These are phyloP conservation scores for Ischnura elegans DNA, from an alignment of 2,888 invertebrate genomes.

Conservation along the genomic window DNA sequence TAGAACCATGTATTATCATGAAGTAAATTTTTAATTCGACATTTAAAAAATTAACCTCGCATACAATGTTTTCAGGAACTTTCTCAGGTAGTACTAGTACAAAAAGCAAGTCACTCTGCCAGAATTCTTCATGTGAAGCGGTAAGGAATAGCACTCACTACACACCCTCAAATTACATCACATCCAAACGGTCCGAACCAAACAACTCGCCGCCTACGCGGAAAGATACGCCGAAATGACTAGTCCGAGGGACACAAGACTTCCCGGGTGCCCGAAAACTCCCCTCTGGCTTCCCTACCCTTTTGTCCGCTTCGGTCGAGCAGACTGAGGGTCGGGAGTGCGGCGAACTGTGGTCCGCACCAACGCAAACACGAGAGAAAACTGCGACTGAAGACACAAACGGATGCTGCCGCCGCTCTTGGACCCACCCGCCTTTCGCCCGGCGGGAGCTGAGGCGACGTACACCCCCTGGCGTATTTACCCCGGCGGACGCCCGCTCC, in stretches of 20 bases:
- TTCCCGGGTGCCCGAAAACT: neutral
- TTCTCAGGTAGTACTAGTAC: no score
- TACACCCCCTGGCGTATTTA: neutral
- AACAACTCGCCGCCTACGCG: neutral
- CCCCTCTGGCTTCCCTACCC: neutral
- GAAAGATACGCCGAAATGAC: neutral
- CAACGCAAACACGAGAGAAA: neutral
- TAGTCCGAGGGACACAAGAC: neutral
- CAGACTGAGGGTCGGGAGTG: neutral
- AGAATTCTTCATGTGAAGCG: no score
- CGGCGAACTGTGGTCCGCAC: neutral
- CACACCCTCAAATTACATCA: neutral
- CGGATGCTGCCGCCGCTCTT: neutral
- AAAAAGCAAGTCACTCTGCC: no score
- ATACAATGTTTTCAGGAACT: no score
- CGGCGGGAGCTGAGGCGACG: neutral
- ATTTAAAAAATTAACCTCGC: no score
- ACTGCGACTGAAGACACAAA: conserved; percentile 46
- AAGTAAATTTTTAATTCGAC: no score
- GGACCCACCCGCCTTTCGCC: neutral
- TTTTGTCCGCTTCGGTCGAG: neutral
- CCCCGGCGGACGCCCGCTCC: conserved; percentile 11
- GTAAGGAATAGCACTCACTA: no score
- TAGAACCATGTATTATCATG: no score
- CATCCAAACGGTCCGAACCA: no score